Conservation (phyloP, 2,113 vertebrate genomes). For the Pelvicachromis taeniatus region DNA sequence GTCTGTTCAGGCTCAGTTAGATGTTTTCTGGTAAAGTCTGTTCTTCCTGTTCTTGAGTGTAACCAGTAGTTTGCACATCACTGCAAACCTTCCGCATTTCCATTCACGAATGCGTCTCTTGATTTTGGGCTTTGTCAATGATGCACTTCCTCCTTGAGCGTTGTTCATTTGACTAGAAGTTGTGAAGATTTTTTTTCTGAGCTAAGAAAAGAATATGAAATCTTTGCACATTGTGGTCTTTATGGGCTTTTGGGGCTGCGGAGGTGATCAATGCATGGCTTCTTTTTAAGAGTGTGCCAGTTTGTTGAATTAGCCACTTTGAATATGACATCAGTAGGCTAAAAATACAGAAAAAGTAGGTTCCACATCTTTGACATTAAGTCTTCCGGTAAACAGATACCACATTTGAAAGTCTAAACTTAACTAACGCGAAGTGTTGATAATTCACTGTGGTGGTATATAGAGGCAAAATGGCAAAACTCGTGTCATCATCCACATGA, state of each 20-base stretch:
- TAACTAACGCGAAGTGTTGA: neutral
- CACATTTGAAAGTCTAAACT: neutral
- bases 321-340: neutral
- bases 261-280: neutral
- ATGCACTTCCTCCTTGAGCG: neutral
- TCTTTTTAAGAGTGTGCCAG: neutral
- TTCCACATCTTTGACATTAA: neutral
- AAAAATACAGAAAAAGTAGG: neutral
- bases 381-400: neutral
- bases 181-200: neutral
- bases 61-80: neutral
- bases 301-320: neutral
- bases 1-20: neutral
- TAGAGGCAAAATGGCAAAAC: neutral
- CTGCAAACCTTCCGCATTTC: neutral
- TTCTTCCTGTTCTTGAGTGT: neutral
- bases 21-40: neutral
- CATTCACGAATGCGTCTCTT: neutral
- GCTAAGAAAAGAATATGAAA: neutral
- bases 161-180: neutral
- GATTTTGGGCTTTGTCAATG: neutral
- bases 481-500: neutral
- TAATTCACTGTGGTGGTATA: neutral
- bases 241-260: neutral
- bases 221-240: neutral